Conservation (phyloP, 30 jellyfish, hydroid and myxozoan genomes). For the Clytia hemisphaerica region DNA sequence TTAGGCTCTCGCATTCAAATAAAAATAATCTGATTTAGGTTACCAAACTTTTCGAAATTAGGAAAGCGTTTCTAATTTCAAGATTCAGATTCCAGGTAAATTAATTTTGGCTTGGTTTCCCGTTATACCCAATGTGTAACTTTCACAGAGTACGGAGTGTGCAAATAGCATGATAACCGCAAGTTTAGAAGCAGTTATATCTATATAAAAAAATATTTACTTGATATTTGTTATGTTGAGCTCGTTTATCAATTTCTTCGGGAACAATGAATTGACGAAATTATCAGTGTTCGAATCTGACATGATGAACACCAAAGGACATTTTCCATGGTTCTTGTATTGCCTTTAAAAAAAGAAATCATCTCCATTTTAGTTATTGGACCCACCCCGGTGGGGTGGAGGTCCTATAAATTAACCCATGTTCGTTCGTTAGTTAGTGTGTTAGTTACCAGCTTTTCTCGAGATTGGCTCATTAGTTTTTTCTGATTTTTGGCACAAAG, state of each 20-base stretch:
- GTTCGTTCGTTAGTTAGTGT: too few species aligned
- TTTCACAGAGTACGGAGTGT: too few species aligned
- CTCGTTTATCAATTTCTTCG: constrained; percentile 51
- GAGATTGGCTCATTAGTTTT: too few species aligned
- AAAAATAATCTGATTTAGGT: not conserved
- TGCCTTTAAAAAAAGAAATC: constrained; percentile 45
- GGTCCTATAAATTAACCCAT: too few species aligned
- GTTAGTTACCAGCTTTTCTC: too few species aligned
- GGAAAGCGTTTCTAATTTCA: not conserved
- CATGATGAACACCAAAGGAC: constrained; percentile 64
- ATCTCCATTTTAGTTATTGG: too few species aligned
- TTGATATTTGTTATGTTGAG: constrained; percentile 51
- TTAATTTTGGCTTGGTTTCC: not conserved
- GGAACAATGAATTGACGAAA: constrained; percentile 56
- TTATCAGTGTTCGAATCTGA: constrained; percentile 70
- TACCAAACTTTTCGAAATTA: not conserved
- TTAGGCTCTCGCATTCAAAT: not conserved
- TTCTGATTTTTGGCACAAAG: too few species aligned
- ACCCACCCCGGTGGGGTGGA: too few species aligned
- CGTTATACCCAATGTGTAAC: too few species aligned
- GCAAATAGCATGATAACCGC: too few species aligned
- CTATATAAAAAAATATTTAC: too few species aligned
- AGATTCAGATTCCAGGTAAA: not conserved
- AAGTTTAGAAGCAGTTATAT: too few species aligned
- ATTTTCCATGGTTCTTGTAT: constrained; percentile 45